phyloP scores from a whole-genome alignment of 2,888 invertebrate genomes.

The Dermolepida albohirtum region DNA sequence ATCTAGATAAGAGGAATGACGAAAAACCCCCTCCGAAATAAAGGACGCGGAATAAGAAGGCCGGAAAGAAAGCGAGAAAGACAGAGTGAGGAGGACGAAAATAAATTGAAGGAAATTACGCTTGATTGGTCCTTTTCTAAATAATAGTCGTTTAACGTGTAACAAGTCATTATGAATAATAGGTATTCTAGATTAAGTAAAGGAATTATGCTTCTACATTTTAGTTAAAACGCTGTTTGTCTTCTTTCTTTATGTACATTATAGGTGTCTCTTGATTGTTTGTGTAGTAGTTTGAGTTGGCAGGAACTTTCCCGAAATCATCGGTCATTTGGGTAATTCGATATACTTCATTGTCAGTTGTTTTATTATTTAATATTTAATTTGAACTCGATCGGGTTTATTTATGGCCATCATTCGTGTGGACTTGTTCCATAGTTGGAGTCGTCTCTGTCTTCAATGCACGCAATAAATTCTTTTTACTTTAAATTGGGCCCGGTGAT shows the following conservation, averaged over 20 bases:
- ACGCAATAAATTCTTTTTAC: no score
- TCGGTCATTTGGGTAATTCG: no score
- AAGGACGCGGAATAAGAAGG: constrained; percentile 4
- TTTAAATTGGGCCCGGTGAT: no score
- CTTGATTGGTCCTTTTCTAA: constrained; percentile 41
- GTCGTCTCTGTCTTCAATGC: no score
- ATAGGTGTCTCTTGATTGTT: no score
- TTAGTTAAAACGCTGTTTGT: constrained; percentile 10
- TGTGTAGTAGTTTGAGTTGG: no score
- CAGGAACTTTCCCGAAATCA: no score
- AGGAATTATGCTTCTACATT: constrained; percentile 25
- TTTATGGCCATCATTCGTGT: no score
- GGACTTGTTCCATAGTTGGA: no score
- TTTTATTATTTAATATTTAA: no score
- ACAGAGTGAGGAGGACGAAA: background rate
- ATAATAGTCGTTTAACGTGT: constrained; percentile 46
- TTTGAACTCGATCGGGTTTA: no score
- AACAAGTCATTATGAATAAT: constrained; percentile 40
- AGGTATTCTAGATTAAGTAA: constrained; percentile 29
- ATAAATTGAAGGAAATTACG: constrained; percentile 39
- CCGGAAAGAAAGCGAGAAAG: background rate
- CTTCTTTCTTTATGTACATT: background rate
- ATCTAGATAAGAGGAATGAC: background rate
- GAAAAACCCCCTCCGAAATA: background rate
- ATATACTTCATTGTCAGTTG: no score